Evolutionary conservation across 2,797 vertebrate genomes (phyloP), one percentile per base, ranked within the genome.

Genomic region (Parotocinclus haroldoi): DNA sequence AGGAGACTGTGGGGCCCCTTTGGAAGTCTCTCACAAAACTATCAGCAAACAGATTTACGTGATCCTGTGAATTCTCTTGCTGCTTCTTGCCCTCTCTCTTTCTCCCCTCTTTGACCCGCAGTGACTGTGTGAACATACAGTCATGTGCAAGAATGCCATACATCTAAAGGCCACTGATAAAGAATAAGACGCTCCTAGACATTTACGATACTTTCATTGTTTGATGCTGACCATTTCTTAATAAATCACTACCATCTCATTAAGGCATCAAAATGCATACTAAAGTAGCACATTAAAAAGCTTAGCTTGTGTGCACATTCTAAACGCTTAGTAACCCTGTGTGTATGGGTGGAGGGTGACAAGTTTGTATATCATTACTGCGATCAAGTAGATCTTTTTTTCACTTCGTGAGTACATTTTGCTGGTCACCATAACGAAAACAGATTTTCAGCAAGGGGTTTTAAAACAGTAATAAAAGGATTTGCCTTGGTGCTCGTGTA

Each of bases 61-160:
- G 14, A 45, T 16, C 11, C n/a, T 44, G 5, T 6, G 18, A 38
- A 18, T n/a, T 55, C 49, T 55, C 51, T 18, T 60, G 17, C 37
- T 63, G 38, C 57, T 57, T 42, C 37, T 63, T 51, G 53, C 27
- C 62, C 51, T 63, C 42, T 58, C 58, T 75, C 49, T 42, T 1
- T 42, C 40, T 7, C 10, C 7, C 10, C 40, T 9, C 1, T 42
- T 42, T 42, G 40, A 42, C 38, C 71, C 46, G 6, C 48, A 9
- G 14, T 67, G 67, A 66, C 75, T 63, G 49, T 16, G 63, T 66
- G 46, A 36, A 66, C 64, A 58, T 16, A 49, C 44, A 63, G 66
- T 7, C 13, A 19, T 58, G 58, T 62, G 58, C 54, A n/a, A 18
- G 50, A 67, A 67, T 67, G 55, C 68, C 57, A 66, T 13, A 45